These are phyloP conservation scores for Todus mexicanus DNA, from an alignment of 2,797 vertebrate genomes.

Conservation along the genomic window DNA sequence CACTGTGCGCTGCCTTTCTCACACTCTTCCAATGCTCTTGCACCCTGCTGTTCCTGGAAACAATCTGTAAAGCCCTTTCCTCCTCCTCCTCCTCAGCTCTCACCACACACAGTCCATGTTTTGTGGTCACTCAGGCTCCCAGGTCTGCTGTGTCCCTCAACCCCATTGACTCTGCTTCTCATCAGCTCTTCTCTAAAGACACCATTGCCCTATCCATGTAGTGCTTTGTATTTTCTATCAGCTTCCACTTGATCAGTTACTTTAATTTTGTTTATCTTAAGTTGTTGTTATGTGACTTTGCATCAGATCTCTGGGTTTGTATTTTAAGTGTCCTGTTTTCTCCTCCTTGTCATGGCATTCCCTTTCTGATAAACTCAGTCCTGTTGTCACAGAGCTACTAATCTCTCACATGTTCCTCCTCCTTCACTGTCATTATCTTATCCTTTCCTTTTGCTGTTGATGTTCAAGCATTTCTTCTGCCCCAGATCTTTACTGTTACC, in stretches of 20 bases:
- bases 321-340: neutral
- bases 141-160: neutral
- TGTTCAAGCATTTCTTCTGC: neutral
- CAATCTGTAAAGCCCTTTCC: neutral
- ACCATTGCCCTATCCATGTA: neutral
- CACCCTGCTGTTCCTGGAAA: neutral
- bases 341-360: neutral
- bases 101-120: fast-evolving
- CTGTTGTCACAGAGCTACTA: neutral
- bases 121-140: neutral
- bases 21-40: neutral
- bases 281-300: neutral
- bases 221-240: neutral
- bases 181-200: neutral
- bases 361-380: neutral
- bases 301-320: neutral
- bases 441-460: neutral
- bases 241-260: neutral
- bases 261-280: neutral
- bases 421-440: neutral
- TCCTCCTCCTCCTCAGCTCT: neutral
- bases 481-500: neutral
- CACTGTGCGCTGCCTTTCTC: neutral
- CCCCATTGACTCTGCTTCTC: neutral
- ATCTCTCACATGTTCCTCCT: neutral